Evolutionary conservation across 2,113 vertebrate genomes (phyloP).

Genomic region (Mugil cephalus): DNA sequence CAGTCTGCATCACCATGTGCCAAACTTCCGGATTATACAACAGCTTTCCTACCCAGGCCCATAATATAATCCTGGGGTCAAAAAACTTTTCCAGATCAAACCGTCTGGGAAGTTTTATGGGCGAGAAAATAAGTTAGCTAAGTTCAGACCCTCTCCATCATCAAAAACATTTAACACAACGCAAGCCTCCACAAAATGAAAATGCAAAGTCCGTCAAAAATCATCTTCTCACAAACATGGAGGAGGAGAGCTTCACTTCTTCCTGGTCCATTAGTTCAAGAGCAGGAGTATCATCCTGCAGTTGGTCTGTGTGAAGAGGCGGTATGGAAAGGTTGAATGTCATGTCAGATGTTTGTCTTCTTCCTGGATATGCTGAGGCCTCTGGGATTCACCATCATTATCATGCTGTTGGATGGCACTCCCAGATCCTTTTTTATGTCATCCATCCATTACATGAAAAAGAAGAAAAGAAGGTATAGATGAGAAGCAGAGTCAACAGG

Average conservation of each 20-base stretch:
- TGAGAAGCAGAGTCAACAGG: slow-evolving; percentile 39
- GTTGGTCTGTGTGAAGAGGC: slow-evolving; percentile 1
- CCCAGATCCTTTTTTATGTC: slow-evolving; percentile 13
- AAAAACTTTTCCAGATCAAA: slow-evolving; percentile 5
- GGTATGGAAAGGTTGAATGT: slow-evolving; percentile 23
- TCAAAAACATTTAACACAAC: not conserved
- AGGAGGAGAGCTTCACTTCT: slow-evolving; percentile 10
- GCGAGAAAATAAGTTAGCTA: not conserved
- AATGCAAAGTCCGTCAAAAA: slow-evolving; percentile 3
- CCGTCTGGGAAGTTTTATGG: slow-evolving; percentile 6
- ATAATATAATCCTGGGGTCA: slow-evolving; percentile 23
- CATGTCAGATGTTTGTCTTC: slow-evolving; percentile 53
- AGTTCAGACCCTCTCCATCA: slow-evolving; percentile 10
- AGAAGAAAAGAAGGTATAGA: slow-evolving; percentile 19
- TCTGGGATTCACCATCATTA: not conserved
- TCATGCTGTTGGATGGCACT: not conserved
- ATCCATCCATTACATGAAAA: slow-evolving; percentile 35
- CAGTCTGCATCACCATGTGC: not conserved
- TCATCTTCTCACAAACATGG: slow-evolving; percentile 52
- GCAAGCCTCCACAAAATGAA: slow-evolving; percentile 19
- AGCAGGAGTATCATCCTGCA: slow-evolving; percentile 47
- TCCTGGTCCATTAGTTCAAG: slow-evolving; percentile 38
- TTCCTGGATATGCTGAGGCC: not conserved
- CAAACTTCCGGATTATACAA: slow-evolving; percentile 8
- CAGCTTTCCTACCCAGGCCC: not conserved